phyloP scores from a whole-genome alignment of 2,797 vertebrate genomes.

The Neosalanx taihuensis region DNA sequence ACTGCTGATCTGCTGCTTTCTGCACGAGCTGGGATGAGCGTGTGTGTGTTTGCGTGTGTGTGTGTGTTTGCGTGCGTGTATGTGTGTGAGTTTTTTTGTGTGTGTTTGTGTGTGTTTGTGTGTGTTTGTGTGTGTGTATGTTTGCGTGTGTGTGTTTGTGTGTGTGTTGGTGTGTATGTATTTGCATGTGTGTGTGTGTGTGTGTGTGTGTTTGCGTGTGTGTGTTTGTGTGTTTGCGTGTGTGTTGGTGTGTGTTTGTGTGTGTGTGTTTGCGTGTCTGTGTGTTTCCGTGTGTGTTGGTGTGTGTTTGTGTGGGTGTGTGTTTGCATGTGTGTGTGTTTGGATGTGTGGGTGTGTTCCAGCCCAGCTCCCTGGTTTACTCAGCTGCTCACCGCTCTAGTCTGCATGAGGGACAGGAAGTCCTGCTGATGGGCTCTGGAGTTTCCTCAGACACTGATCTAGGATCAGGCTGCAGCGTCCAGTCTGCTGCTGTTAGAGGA shows the following conservation, averaged over 20 bases:
- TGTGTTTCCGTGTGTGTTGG: too few relatives aligned
- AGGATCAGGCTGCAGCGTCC: background rate
- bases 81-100: background rate
- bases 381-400: background rate
- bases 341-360: background rate
- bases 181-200: too few relatives aligned
- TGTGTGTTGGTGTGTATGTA: too few relatives aligned
- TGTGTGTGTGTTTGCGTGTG: background rate
- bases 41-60: background rate
- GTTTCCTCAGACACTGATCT: background rate
- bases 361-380: background rate
- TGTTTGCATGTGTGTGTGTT: too few relatives aligned
- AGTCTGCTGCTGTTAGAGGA: conserved; percentile 9
- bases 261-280: too few relatives aligned
- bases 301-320: background rate
- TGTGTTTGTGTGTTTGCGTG: background rate
- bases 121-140: background rate
- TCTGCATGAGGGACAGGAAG: conserved; percentile 1
- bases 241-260: too few relatives aligned
- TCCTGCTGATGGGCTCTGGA: background rate
- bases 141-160: background rate
- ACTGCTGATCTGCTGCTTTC: background rate
- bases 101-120: background rate
- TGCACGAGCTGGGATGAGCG: background rate
- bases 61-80: background rate